phyloP scores from a whole-genome alignment of 2,113 vertebrate genomes.

The Mionectes macconnelli region DNA sequence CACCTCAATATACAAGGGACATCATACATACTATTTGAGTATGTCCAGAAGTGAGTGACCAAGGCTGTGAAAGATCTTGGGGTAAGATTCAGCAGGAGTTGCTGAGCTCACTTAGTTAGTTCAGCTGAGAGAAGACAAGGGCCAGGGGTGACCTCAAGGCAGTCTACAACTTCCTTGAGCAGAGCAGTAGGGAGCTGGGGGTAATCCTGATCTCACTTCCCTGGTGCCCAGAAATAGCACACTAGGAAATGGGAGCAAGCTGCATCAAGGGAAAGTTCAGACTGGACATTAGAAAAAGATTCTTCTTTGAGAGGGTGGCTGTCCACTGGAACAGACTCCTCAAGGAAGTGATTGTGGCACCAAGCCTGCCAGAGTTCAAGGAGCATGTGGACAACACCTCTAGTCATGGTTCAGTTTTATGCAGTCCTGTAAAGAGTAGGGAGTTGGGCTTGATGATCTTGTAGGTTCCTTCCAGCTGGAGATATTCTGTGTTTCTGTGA shows the following conservation, averaged over 20 bases:
- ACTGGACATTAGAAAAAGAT: background rate
- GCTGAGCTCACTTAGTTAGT: background rate
- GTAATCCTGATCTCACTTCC: background rate
- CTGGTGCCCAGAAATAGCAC: rapidly evolving
- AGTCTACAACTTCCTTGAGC: background rate
- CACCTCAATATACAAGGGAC: background rate
- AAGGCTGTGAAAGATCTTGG: background rate
- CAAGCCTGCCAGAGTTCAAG: background rate
- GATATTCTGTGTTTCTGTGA: background rate
- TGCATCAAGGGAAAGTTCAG: background rate
- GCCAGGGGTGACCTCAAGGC: background rate
- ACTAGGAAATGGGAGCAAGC: background rate
- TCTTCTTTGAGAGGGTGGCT: background rate
- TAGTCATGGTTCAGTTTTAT: background rate
- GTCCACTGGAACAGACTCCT: background rate
- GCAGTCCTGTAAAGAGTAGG: background rate
- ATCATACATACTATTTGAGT: background rate
- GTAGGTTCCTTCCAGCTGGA: background rate
- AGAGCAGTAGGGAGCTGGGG: background rate
- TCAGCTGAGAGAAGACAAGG: background rate
- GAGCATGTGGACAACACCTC: background rate
- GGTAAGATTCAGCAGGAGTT: background rate
- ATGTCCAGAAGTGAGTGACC: background rate
- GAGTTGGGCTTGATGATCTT: background rate
- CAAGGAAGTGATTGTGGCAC: background rate